Percentiles rank a stretch among this genome's conserved stretches.
These are phyloP conservation scores for Nematolebias whitei DNA, from an alignment of 2,113 vertebrate genomes.

Conservation along the genomic window DNA sequence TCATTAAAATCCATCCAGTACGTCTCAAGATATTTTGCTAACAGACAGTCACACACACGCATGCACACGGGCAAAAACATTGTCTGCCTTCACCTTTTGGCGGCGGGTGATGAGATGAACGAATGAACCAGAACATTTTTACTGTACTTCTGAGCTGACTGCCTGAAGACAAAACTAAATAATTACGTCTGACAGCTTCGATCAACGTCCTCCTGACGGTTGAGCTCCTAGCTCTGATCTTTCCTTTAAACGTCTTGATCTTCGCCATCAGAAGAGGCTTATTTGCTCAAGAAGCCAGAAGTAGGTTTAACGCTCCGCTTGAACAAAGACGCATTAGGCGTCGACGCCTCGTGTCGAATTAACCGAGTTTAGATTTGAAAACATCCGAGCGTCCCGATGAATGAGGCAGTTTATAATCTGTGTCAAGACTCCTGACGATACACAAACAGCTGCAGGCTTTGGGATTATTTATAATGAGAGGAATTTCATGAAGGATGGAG, in stretches of 20 bases:
- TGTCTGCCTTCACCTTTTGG: too few relatives aligned
- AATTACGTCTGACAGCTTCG: too few relatives aligned
- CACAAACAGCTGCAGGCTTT: slow-evolving; percentile 47
- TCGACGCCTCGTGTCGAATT: slow-evolving; percentile 6
- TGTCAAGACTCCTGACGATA: slow-evolving; percentile 46
- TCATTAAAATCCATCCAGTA: too few relatives aligned
- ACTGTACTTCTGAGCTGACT: too few relatives aligned
- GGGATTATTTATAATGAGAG: slow-evolving; percentile 52
- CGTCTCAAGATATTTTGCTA: too few relatives aligned
- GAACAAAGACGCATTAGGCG: slow-evolving; percentile 14
- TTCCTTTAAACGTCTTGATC: slow-evolving; percentile 4
- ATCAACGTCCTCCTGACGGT: slow-evolving; percentile 20
- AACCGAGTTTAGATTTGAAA: slow-evolving; percentile 37
- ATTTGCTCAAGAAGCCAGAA: slow-evolving; percentile 15
- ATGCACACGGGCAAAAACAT: too few relatives aligned
- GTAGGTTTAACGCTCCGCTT: neutral
- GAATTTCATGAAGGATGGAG: slow-evolving; percentile 49
- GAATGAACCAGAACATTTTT: too few relatives aligned
- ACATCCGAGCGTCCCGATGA: slow-evolving; percentile 27
- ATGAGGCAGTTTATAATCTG: slow-evolving; percentile 44
- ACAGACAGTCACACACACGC: too few relatives aligned
- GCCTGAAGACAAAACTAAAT: too few relatives aligned
- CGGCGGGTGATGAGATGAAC: too few relatives aligned
- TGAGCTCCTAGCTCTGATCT: slow-evolving; percentile 10
- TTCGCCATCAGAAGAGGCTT: slow-evolving; percentile 23